phyloP scores from a whole-genome alignment of 2,113 vertebrate genomes.

The Thamnophis sirtalis region DNA sequence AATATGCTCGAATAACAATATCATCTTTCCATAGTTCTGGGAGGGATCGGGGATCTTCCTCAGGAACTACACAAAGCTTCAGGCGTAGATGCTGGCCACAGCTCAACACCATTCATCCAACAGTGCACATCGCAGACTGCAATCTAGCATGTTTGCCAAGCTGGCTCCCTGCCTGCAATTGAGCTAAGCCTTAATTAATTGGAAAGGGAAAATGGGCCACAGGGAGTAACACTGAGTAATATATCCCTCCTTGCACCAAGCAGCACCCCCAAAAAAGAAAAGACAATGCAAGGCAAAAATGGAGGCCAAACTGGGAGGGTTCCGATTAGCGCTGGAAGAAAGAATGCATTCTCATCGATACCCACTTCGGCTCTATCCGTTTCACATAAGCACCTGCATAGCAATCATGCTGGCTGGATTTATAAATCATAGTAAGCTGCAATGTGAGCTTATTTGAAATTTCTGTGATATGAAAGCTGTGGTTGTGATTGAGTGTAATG shows the following conservation, averaged over 20 bases:
- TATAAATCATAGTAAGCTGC: background rate
- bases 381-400: background rate
- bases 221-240: background rate
- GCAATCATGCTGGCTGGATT: background rate
- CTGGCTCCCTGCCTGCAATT: slow-evolving; percentile 2
- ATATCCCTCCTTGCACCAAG: background rate
- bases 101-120: slow-evolving; percentile 14
- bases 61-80: background rate
- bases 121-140: slow-evolving; percentile 1
- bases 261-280: slow-evolving; percentile 14
- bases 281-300: background rate
- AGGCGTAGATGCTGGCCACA: slow-evolving; percentile 4
- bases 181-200: slow-evolving; percentile 22
- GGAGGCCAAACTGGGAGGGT: background rate
- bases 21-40: background rate
- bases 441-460: background rate
- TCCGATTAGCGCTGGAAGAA: background rate
- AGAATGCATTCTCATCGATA: background rate
- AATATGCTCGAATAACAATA: background rate
- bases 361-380: background rate
- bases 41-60: background rate
- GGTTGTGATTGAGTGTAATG: background rate
- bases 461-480: background rate
- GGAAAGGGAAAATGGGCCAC: background rate
- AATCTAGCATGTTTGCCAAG: slow-evolving; percentile 1